Evolutionary conservation across 2,797 vertebrate genomes (phyloP), one percentile per base, ranked within the genome.

Genomic region (Bucorvus abyssinicus): DNA sequence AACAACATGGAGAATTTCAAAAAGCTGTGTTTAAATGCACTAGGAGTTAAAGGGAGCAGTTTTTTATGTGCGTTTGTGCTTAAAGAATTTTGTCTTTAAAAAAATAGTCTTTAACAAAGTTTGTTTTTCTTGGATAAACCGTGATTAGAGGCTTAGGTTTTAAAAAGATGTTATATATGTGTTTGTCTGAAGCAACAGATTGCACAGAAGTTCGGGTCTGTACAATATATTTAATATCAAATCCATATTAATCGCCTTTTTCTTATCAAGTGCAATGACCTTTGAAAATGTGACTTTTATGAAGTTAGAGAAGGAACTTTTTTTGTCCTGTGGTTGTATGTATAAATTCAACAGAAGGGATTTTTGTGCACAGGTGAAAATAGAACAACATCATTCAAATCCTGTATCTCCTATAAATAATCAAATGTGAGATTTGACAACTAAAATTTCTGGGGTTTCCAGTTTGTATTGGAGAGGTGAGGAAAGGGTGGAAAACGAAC

Each of bases 241-340:
- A 84, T 95, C 29, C 49, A 63, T 93, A 93, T 89, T 64, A 96
- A 90, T 84, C 96, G 75, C 90, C 87, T 97, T 96, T 96, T 94
- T 92, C 90, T 94, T 96, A 60, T 73, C 71, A 95, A 96, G 97
- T 97, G 95, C 96, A 97, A 97, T 97, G 96, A 91, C 90, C 75
- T 94, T 94, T 84, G 65, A 94, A 94, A 97, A 95, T 94, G 92
- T 97, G 86, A 96, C 86, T 94, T 94, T 94, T 83, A 94, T 84
- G 42, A 92, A 84, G 77, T 74, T 89, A 76, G 83, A 79, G 89
- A 71, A 91, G 77, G 78, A 95, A 78, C 36, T 60, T 85, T 85
- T 94, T 82, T 93, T 0, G 2, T 93, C 56, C 63, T 77, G 49
- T 67, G 73, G 61, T 59, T 96, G 55, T 38, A 27, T 50, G 7